Evolutionary conservation across 1,140 invertebrate species (phyloP).

Genomic region (Phocides pigmalion): DNA sequence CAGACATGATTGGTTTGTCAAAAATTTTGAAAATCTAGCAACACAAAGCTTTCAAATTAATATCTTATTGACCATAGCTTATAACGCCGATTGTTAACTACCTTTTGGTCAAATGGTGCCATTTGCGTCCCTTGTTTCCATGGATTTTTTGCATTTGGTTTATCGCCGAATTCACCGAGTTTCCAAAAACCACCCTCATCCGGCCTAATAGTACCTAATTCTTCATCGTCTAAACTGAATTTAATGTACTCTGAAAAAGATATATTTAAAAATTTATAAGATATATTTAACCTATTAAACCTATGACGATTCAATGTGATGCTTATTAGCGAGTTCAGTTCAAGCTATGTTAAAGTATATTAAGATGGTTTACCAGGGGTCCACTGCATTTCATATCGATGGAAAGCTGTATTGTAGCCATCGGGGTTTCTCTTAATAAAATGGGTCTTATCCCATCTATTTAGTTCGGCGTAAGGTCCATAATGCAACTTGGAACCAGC

Average conservation of each 20-base stretch:
- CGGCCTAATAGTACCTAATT: slow-evolving; percentile 56
- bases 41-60: no score
- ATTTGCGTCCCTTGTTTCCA: slow-evolving; percentile 68
- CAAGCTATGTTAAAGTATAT: not conserved
- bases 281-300: no score
- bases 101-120: slow-evolving; percentile 40
- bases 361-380: slow-evolving; percentile 70
- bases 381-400: slow-evolving; percentile 83
- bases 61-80: no score
- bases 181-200: slow-evolving; percentile 70
- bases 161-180: slow-evolving; percentile 56
- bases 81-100: no score
- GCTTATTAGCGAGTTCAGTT: no score
- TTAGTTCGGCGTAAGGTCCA: slow-evolving; percentile 84
- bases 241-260: slow-evolving; percentile 63
- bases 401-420: slow-evolving; percentile 81
- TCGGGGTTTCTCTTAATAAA: slow-evolving; percentile 70
- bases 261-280: no score
- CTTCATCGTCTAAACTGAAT: slow-evolving; percentile 69
- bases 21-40: no score
- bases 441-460: slow-evolving; percentile 83
- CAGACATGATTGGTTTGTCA: no score
- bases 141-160: slow-evolving; percentile 52
- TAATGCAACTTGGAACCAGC: slow-evolving; percentile 86
- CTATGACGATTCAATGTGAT: no score